Base-by-base conservation (phyloP, 2,888 invertebrate genomes). In the Graphium colonna region DNA sequence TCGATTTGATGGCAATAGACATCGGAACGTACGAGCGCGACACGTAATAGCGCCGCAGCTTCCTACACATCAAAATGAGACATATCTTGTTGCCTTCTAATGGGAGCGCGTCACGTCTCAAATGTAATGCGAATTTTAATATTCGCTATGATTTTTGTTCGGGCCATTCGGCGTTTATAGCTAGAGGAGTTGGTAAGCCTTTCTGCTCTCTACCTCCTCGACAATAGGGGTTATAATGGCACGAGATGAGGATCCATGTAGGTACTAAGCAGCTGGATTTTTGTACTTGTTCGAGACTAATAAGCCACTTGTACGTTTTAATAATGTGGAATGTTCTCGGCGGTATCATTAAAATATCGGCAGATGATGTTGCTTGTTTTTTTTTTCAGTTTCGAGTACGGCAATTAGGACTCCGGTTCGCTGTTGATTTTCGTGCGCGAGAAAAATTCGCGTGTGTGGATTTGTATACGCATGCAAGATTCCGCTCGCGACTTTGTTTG, bases 241-340 rank as follows among this genome's bases (percentile, higher is more conserved):
- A 54, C 63, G 62, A 21, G 59, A 57, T 58, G 58, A 64, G 64
- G 62, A 62, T 54, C 55, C 58, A 53, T 59, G 60, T 56, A 58
- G 59, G 56, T 53, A 49, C 38, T 33, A 48, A 48, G 43, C 15
- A 38, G 36, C 36, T 48, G 43, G 48, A 53, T 53, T 53, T 53
- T 52, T 49, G 52, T 56, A 48, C 79, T 71, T 71, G 79, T 80
- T 70, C 39, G 62, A 60, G 68, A 68, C 77, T 85, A 85, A 85
- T 80, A 85, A 83, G 86, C 74, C 72, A 77, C 85, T 85, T 83
- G 85, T 83, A 73, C 62, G 60, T 60, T 67, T 68, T 76, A 75
- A 73, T 71, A 71, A 73, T 60, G 65, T 60, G 64, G 62, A 61
- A 68, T 69, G 67, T 69, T 63, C 57, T 56, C 55, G 59, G 58